These are phyloP conservation scores for Danaus melanippus DNA, from an alignment of 1,140 invertebrate genomes.

Conservation along the genomic window DNA sequence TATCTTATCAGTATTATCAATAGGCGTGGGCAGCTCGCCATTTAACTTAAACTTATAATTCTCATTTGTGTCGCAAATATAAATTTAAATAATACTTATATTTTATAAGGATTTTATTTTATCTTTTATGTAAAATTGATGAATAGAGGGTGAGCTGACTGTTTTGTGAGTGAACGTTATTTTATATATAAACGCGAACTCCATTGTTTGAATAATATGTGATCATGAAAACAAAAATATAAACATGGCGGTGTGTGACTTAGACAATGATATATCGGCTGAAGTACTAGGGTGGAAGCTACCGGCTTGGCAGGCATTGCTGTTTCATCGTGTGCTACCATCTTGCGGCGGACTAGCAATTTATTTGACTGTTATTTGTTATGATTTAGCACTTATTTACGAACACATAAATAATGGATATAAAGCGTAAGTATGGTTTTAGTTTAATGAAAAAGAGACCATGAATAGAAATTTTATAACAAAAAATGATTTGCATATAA, in stretches of 20 bases:
- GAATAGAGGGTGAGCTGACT: constrained; percentile 7
- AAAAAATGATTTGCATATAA: too few species aligned
- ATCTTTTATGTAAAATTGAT: background rate
- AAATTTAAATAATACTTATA: constrained; percentile 5
- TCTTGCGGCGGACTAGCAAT: constrained; percentile 53
- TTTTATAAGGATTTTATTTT: background rate
- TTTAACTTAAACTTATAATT: constrained; percentile 19
- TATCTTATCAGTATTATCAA: constrained; percentile 64
- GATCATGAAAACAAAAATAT: constrained; percentile 3
- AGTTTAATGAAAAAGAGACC: too few species aligned
- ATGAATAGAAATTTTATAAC: too few species aligned
- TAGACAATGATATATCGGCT: constrained; percentile 53
- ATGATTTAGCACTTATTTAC: constrained; percentile 46
- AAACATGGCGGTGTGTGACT: constrained; percentile 55
- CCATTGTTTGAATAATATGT: too few species aligned
- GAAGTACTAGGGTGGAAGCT: constrained; percentile 51
- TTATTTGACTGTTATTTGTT: constrained; percentile 53
- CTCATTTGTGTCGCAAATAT: constrained; percentile 25
- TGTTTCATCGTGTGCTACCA: constrained; percentile 53
- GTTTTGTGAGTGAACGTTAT: background rate
- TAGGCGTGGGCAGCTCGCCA: constrained; percentile 39
- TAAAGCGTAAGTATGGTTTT: constrained; percentile 38
- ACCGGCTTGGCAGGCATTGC: constrained; percentile 52
- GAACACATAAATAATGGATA: constrained; percentile 43
- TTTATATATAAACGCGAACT: too few species aligned